These are phyloP conservation scores for Danio jaintianensis DNA, from an alignment of 2,797 vertebrate genomes.

Conservation along the genomic window DNA sequence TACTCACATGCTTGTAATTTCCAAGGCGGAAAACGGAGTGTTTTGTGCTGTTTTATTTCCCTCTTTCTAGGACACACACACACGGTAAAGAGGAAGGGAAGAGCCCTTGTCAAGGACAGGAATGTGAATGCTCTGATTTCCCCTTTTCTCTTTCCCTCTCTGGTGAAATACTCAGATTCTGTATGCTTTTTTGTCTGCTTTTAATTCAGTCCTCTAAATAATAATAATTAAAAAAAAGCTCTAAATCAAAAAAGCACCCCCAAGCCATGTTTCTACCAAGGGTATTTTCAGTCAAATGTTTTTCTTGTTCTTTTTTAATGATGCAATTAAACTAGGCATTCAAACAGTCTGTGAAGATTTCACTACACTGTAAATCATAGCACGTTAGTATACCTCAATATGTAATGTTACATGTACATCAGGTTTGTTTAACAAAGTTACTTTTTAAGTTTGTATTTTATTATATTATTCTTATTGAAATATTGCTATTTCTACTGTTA, in stretches of 20 bases:
- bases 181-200: slow-evolving; percentile 17
- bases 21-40: background rate
- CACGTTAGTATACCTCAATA: background rate
- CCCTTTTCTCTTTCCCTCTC: slow-evolving; percentile 18
- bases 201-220: slow-evolving; percentile 2
- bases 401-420: background rate
- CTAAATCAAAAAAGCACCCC: slow-evolving; percentile 8
- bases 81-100: slow-evolving; percentile 36
- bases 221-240: background rate
- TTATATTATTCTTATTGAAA: too few relatives aligned
- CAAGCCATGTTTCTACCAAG: slow-evolving; percentile 19
- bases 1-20: background rate
- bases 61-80: slow-evolving; percentile 41
- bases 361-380: background rate
- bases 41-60: slow-evolving; percentile 32
- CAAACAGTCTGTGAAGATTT: slow-evolving; percentile 16
- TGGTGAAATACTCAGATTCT: slow-evolving; percentile 15
- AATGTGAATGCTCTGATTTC: slow-evolving; percentile 15
- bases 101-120: slow-evolving; percentile 43
- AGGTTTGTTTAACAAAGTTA: background rate
- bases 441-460: background rate
- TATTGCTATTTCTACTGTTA: too few relatives aligned
- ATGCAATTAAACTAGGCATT: slow-evolving; percentile 6
- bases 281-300: slow-evolving; percentile 26
- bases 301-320: slow-evolving; percentile 5